Evolutionary conservation across 2,797 vertebrate genomes (phyloP), one percentile per base, ranked within the genome.

Genomic region (Oreonectes daqikongensis): DNA sequence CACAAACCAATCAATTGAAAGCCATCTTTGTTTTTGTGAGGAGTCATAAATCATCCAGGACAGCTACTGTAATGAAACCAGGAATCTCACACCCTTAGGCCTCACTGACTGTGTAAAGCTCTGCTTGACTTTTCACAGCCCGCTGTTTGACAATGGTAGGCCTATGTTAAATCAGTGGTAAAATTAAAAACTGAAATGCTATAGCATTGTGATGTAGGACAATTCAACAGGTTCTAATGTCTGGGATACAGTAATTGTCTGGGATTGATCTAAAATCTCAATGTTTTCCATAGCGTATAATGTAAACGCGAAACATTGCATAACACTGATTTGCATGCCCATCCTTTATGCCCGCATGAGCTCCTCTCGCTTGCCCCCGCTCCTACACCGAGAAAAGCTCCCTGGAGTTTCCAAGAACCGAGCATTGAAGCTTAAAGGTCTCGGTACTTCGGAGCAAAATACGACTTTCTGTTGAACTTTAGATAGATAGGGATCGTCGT

Each of bases 61-160:
- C 44, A 44, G 44, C 7, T 12, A 59, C 20, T 61, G 2, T 9
- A 46, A 66, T 52, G 38, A 38, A 26, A 63, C n/a, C 15, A 28
- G 63, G 20, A 72, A 40, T 4, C 20, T 46, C 55, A 72, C 55
- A 46, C 35, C 61, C 38, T 38, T 22, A 60, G n/a, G 52, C 55
- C 74, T 68, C 38, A 32, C 68, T 44, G 26, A 66, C 74, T 44
- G 77, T 80, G 87, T 84, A 55, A 77, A 60, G 84, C 85, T 87
- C 18, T 50, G 48, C 48, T 50, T 50, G 50, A 17, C 20, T 22
- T 53, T 53, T 11, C 20, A 22, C 48, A 7, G 18, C 18, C 8
- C 2, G 6, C n/a, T 28, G 18, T 38, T 26, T 82, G 82, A 86
- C 86, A 82, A 86, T 53, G 64, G 44, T 1, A 15, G 40, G 12